A percentile compares a stretch with the other conserved stretches of the same genome.
phyloP scores from a whole-genome alignment of 2,888 invertebrate species.

The Nudaria mundana region DNA sequence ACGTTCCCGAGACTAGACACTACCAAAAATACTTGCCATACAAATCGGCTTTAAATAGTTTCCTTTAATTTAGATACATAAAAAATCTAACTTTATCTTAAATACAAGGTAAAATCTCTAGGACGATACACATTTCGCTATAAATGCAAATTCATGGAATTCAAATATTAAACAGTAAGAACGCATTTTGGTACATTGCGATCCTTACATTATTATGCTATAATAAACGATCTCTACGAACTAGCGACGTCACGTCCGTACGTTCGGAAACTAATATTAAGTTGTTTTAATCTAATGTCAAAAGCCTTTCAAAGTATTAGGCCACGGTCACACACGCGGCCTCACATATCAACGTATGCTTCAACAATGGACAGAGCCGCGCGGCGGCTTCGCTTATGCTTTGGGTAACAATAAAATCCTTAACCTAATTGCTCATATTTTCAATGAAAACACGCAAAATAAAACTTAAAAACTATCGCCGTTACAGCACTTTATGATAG shows the following conservation, averaged over 20 bases:
- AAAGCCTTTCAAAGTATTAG: conserved; percentile 25
- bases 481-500: conserved; percentile 64
- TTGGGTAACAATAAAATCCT: conserved; percentile 74
- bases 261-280: conserved; percentile 27
- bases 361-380: conserved; percentile 26
- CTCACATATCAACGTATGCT: conserved; percentile 12
- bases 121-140: conserved; percentile 78
- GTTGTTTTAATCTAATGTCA: conserved; percentile 31
- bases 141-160: conserved; percentile 82
- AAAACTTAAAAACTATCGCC: conserved; percentile 64
- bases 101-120: conserved; percentile 78
- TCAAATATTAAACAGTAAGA: conserved; percentile 73
- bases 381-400: conserved; percentile 56
- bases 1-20: conserved; percentile 63
- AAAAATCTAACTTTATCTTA: conserved; percentile 71
- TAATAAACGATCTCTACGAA: conserved; percentile 53
- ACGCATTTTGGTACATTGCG: conserved; percentile 41
- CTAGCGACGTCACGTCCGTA: conserved; percentile 10
- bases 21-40: conserved; percentile 67
- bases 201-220: conserved; percentile 77
- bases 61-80: conserved; percentile 54
- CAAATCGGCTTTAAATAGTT: conserved; percentile 61
- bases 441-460: conserved; percentile 69
- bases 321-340: conserved; percentile 17
- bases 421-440: conserved; percentile 72